Base-by-base conservation (phyloP, 2,888 invertebrate genomes). In the Villa cingulata region DNA sequence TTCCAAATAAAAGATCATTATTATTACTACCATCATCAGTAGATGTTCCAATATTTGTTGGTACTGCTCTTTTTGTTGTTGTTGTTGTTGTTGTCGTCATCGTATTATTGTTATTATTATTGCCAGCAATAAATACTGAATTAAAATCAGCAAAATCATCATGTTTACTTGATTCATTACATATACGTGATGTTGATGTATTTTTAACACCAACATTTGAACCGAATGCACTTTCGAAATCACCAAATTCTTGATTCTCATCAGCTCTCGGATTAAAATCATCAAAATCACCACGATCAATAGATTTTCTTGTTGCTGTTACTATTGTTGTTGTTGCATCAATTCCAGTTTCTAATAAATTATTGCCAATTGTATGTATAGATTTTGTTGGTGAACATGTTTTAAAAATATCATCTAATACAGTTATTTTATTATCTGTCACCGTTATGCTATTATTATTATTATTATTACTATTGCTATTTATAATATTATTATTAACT, bases 81-180 rank as follows among this genome's bases (percentile, higher is more conserved):
- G n/a, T n/a, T n/a, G n/a, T n/a, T n/a, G n/a, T n/a, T n/a, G n/a
- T n/a, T n/a, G n/a, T n/a, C n/a, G n/a, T n/a, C n/a, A n/a, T n/a
- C n/a, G n/a, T n/a, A n/a, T n/a, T n/a, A n/a, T n/a, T n/a, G n/a
- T n/a, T n/a, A n/a, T 36, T 36, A n/a, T 14, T 4, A 36, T 7
- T 16, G 36, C 16, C 15, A 41, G 60, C 62, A 57, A 64, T 63
- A 67, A 87, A 88, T 10, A 86, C 86, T 40, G 80, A 78, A 51
- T 74, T 74, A 65, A 89, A 88, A 70, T 88, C 89, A 0, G 87
- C 89, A 68, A 89, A 89, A 54, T 83, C 83, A 56, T 81, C 83
- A 51, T 62, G 49, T 41, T 58, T 57, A 15, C 49, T 50, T 34
- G 53, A 29, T 17, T 48, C 48, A 42, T 18, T 50, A n/a, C n/a